Conservation (phyloP, 1,140 invertebrate species). For the Drosophila cardini region DNA sequence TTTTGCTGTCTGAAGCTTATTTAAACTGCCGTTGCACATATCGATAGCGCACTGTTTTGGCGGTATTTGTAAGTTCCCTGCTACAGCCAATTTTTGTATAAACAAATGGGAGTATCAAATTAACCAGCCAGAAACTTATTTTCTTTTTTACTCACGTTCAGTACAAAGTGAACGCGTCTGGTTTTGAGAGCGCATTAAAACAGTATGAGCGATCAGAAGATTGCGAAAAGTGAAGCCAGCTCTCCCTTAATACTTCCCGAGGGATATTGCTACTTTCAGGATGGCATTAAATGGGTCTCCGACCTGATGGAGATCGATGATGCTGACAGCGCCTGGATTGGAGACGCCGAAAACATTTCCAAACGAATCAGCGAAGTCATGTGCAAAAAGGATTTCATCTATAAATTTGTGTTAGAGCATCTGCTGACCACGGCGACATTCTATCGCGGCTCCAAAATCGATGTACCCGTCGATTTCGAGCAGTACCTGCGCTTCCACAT, state of each 20-base stretch:
- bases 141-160: slow-evolving; percentile 6
- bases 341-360: slow-evolving; percentile 52
- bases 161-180: slow-evolving; percentile 11
- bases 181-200: slow-evolving; percentile 10
- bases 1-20: neutral
- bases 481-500: slow-evolving; percentile 57
- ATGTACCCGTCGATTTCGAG: slow-evolving; percentile 58
- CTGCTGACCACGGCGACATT: slow-evolving; percentile 57
- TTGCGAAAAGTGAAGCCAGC: slow-evolving; percentile 25
- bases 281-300: slow-evolving; percentile 55
- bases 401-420: slow-evolving; percentile 48
- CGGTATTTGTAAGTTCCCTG: neutral
- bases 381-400: slow-evolving; percentile 59
- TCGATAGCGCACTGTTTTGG: neutral
- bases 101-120: slow-evolving; percentile 18
- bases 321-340: slow-evolving; percentile 43
- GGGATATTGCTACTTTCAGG: slow-evolving; percentile 48
- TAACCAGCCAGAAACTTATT: neutral
- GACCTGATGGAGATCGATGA: slow-evolving; percentile 55
- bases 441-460: slow-evolving; percentile 59
- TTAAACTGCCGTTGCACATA: neutral
- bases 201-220: slow-evolving; percentile 30
- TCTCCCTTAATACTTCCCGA: slow-evolving; percentile 30
- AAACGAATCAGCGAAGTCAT: slow-evolving; percentile 45
- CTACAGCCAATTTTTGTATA: neutral